Evolutionary conservation across 2,113 vertebrate species (phyloP).

Genomic region (Hippocampus comes): DNA sequence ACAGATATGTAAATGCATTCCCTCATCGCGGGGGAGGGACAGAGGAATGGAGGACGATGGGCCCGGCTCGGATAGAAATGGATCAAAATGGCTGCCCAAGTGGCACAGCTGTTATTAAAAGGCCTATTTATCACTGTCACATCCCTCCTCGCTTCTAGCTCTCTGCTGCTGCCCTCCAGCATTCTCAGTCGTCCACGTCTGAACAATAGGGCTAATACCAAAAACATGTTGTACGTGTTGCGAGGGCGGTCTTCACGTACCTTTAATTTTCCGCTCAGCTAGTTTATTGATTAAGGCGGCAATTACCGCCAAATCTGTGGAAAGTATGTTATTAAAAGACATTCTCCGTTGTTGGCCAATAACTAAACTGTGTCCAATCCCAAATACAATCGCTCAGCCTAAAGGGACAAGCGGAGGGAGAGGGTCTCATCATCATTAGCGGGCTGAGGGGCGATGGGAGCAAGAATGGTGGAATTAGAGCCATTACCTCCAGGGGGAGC

Average conservation of each 20-base stretch:
- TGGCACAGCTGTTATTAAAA: conserved; percentile 83
- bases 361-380: conserved; percentile 79
- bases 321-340: conserved; percentile 80
- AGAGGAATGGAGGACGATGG: conserved; percentile 38
- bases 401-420: conserved; percentile 65
- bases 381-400: conserved; percentile 73
- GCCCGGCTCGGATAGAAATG: conserved; percentile 55
- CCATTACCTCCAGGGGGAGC: conserved; percentile 63
- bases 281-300: conserved; percentile 77
- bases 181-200: conserved; percentile 69
- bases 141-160: conserved; percentile 68
- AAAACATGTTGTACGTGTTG: conserved; percentile 42
- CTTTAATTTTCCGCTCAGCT: conserved; percentile 79
- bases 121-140: conserved; percentile 83
- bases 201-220: conserved; percentile 70
- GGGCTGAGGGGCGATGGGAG: conserved; percentile 63
- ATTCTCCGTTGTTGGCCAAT: conserved; percentile 80
- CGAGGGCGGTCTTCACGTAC: conserved; percentile 50
- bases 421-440: conserved; percentile 76
- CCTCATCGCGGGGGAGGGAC: conserved; percentile 36
- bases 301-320: conserved; percentile 80
- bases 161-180: conserved; percentile 67
- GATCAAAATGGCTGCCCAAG: conserved; percentile 73
- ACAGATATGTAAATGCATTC: conserved; percentile 59
- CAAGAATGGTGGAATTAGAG: conserved; percentile 66